A percentile compares a stretch with the other conserved stretches of the same genome.
Evolutionary conservation across 2,888 invertebrate genomes (phyloP).

Genomic region (Metalampra italica): DNA sequence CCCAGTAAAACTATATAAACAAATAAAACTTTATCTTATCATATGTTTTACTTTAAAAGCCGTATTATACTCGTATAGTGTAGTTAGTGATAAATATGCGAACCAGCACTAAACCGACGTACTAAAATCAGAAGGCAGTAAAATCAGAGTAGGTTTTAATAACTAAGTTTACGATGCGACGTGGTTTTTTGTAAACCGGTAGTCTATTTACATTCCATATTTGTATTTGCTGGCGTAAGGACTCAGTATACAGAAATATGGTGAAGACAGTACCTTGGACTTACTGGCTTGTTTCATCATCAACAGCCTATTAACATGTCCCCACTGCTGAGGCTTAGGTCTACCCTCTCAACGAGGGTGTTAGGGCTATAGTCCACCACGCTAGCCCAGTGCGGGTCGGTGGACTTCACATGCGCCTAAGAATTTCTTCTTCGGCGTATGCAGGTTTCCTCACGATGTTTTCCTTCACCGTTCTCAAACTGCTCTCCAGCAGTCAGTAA

Average conservation of each 20-base stretch:
- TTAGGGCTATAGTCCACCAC: no score
- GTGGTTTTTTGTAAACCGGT: constrained; percentile 8
- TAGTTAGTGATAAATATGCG: constrained; percentile 2
- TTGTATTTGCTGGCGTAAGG: background rate
- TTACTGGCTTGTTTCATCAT: background rate
- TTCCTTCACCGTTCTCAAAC: no score
- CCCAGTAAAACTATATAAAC: background rate
- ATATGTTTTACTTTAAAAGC: background rate
- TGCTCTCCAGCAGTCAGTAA: no score
- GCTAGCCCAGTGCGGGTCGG: no score
- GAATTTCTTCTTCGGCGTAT: no score
- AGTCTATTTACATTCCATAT: constrained; percentile 9
- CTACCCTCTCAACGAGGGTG: no score
- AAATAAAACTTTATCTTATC: constrained; percentile 1
- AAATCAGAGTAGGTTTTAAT: background rate
- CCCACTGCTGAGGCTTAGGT: no score
- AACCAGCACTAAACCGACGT: background rate
- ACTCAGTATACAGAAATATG: background rate
- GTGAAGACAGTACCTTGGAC: background rate
- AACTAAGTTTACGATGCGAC: constrained; percentile 4
- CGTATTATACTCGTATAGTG: background rate
- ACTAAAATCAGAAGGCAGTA: background rate
- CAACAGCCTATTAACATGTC: no score
- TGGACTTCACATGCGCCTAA: no score
- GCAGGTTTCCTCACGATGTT: no score